Percentiles rank a stretch among this genome's conserved stretches.
phyloP scores from a whole-genome alignment of 2,888 invertebrate genomes.

The Scrobipalpa costella region DNA sequence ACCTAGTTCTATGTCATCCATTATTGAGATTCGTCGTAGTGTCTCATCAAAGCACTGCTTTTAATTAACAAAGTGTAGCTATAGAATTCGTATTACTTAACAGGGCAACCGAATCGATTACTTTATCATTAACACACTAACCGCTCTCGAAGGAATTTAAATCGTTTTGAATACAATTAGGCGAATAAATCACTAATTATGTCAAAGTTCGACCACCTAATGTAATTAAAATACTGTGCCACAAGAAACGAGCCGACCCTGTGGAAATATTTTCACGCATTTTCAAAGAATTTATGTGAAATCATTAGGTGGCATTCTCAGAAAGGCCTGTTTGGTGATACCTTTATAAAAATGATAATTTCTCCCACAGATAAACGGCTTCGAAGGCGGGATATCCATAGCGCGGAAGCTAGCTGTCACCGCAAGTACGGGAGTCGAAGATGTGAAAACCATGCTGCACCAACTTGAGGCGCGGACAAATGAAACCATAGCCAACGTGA shows the following conservation, averaged over 20 bases:
- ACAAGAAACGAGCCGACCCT: not conserved
- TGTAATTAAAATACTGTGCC: not conserved
- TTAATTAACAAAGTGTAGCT: not conserved
- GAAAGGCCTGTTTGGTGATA: no score
- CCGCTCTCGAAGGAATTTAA: not conserved
- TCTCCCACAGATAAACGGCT: conserved; percentile 72
- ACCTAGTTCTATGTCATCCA: no score
- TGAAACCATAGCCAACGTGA: conserved; percentile 66
- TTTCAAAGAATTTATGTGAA: not conserved
- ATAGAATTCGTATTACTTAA: not conserved
- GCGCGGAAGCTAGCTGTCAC: conserved; percentile 68
- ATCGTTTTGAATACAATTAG: not conserved
- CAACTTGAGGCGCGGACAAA: conserved; percentile 63
- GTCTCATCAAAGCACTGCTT: not conserved
- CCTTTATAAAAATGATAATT: not conserved
- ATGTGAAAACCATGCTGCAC: conserved; percentile 58
- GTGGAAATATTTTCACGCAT: not conserved
- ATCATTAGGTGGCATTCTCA: not conserved
- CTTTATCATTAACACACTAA: not conserved
- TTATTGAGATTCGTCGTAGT: no score
- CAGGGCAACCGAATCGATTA: not conserved
- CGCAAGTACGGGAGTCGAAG: conserved; percentile 67
- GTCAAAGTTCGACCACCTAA: not conserved
- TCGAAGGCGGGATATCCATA: conserved; percentile 64
- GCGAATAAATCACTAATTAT: not conserved